These are phyloP conservation scores for Hirudinaria manillensis DNA, from an alignment of 2,888 invertebrate genomes.

Conservation along the genomic window DNA sequence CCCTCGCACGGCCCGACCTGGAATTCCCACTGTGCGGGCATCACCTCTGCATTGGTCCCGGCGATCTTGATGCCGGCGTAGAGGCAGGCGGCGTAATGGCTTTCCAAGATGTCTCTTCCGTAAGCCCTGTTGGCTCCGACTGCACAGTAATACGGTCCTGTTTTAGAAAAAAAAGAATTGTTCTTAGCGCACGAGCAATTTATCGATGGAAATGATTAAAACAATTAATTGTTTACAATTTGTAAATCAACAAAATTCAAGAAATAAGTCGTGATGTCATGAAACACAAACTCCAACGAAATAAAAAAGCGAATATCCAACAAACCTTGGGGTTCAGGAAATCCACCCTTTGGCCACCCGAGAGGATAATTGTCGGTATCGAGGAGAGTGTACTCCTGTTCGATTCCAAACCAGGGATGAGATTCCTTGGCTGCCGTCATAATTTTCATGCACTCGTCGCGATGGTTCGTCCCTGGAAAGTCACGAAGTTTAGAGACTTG, in stretches of 20 bases:
- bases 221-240: not conserved
- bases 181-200: too few species aligned
- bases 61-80: conserved; percentile 86
- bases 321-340: conserved; percentile 44
- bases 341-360: conserved; percentile 48
- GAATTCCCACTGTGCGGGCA: conserved; percentile 73
- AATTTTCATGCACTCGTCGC: conserved; percentile 53
- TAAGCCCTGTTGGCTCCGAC: conserved; percentile 91
- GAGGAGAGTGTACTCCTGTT: conserved; percentile 59
- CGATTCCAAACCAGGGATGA: conserved; percentile 58
- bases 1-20: conserved; percentile 84
- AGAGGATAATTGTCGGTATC: conserved; percentile 53
- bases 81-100: conserved; percentile 87
- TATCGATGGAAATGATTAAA: too few species aligned
- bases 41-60: conserved; percentile 94
- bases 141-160: conserved; percentile 94
- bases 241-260: not conserved
- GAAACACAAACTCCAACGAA: not conserved
- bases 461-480: conserved; percentile 54
- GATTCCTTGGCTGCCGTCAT: conserved; percentile 54
- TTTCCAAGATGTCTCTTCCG: conserved; percentile 90
- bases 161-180: not conserved
- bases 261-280: not conserved
- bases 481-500: not conserved
- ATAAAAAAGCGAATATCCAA: not conserved